These are phyloP conservation scores for Lepidocyrtinus sp. DNA, from an alignment of 2,888 invertebrate species.

Conservation along the genomic window DNA sequence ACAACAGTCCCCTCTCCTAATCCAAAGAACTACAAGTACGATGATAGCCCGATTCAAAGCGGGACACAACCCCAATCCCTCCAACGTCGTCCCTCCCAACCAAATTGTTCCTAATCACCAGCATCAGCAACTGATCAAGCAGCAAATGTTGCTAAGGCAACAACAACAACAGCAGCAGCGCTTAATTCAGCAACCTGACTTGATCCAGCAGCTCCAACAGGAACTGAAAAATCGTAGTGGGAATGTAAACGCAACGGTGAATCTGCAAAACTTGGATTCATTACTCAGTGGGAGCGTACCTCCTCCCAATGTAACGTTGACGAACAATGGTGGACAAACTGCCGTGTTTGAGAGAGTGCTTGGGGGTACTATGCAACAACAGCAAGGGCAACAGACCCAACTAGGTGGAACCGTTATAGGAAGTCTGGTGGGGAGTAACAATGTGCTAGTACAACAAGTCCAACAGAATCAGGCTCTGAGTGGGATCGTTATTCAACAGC, in stretches of 20 bases:
- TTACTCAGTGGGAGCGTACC: conserved; percentile 86
- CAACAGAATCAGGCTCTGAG: conserved; percentile 9
- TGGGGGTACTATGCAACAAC: conserved; percentile 16
- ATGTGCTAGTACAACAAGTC: conserved; percentile 42
- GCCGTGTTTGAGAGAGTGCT: conserved; percentile 35
- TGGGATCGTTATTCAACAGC: conserved; percentile 19
- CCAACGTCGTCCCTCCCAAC: conserved; percentile 44
- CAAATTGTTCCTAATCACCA: conserved; percentile 73
- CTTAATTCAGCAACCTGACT: conserved; percentile 16
- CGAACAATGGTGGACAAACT: conserved; percentile 29
- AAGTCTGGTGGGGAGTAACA: conserved; percentile 12
- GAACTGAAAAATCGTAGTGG: conserved; percentile 45
- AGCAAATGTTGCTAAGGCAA: conserved; percentile 54
- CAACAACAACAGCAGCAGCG: conserved; percentile 38
- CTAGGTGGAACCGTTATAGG: conserved; percentile 54
- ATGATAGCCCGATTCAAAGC: conserved; percentile 73
- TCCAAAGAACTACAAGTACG: conserved; percentile 38
- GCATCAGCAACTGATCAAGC: conserved; percentile 79
- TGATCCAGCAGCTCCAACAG: conserved; percentile 42
- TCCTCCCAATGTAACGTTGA: conserved; percentile 85
- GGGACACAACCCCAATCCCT: too few species aligned
- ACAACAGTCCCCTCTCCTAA: conserved; percentile 66
- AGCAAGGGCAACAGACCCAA: conserved; percentile 61
- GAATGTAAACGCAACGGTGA: conserved; percentile 37
- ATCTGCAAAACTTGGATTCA: conserved; percentile 81